Evolutionary conservation across 30 jellyfish, hydroid and myxozoan species (phyloP), one percentile per base, ranked within the genome.

Genomic region (Hydractinia echinata): DNA sequence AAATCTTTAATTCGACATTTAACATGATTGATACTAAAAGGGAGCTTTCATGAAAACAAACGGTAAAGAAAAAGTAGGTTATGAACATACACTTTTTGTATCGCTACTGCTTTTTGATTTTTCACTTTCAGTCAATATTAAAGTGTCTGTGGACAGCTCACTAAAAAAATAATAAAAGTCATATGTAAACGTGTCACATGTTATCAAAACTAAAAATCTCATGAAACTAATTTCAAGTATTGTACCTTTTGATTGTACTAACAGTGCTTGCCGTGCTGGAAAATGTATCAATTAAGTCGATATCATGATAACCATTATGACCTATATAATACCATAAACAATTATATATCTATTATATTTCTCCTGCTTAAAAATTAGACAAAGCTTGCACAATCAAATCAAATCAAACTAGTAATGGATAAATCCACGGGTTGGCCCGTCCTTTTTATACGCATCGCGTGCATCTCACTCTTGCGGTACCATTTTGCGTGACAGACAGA

Each of bases 11-110:
- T 30, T 30, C 44, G 44, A 30, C 44, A 30, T 30, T 30, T 30
- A 30, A 30, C 44, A 30, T 30, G 44, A 30, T 30, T 30, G 44
- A 30, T 30, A 30, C 44, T 30, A 30, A 30, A 30, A 30, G 44
- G 44, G n/a, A n/a, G 2, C 44, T 30, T 30, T 30, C 44, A 30
- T 30, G 44, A 30, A 30, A 30, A 30, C 44, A 2, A 30, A 30
- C 44, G 44, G 44, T 30, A 0, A 30, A 13, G 51, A 60, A 52
- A 50, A 8, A 81, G 7, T 13, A 2, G 66, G 49, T 85, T 76
- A 86, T 95, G 91, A 95, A 91, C 61, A 83, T 93, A 4, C 95
- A 82, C 97, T 91, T 58, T 91, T 91, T 44, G 97, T 86, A 18
- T 94, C 97, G 13, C 89, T 81, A 82, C 97, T 91, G 21, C 94